phyloP scores from a whole-genome alignment of 2,797 vertebrate species.

The Morelia viridis region DNA sequence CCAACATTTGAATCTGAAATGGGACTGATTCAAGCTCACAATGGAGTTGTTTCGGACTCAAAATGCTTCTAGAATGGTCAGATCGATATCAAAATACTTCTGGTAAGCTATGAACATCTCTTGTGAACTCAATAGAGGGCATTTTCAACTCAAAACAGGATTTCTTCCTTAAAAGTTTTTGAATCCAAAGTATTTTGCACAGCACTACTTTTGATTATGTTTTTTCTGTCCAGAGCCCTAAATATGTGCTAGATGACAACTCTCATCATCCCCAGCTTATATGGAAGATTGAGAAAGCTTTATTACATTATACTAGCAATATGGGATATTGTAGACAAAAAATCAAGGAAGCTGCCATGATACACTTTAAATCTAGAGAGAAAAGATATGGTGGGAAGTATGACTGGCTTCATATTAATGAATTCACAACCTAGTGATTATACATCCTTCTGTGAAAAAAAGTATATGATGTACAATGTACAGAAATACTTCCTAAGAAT shows the following conservation, averaged over 20 bases:
- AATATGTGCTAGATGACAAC: background rate
- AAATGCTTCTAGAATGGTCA: background rate
- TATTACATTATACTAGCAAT: background rate
- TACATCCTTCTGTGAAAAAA: background rate
- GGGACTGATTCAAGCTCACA: background rate
- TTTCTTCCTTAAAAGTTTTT: background rate
- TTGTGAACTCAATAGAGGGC: background rate
- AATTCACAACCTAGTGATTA: background rate
- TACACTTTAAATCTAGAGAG: background rate
- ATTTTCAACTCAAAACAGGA: background rate
- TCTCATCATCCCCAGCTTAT: background rate
- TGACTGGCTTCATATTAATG: background rate
- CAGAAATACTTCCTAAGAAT: background rate
- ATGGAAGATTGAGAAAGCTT: background rate
- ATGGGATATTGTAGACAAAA: background rate
- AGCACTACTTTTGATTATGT: background rate
- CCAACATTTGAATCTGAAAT: background rate
- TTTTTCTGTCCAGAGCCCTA: background rate
- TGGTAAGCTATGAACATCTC: background rate
- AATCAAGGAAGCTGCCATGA: background rate
- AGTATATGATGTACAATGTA: background rate
- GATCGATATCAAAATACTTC: background rate
- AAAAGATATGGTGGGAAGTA: background rate
- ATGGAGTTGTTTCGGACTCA: background rate
- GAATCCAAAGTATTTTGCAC: background rate